Evolutionary conservation across 2,113 vertebrate genomes (phyloP).

Genomic region (Myiopsitta monachus): DNA sequence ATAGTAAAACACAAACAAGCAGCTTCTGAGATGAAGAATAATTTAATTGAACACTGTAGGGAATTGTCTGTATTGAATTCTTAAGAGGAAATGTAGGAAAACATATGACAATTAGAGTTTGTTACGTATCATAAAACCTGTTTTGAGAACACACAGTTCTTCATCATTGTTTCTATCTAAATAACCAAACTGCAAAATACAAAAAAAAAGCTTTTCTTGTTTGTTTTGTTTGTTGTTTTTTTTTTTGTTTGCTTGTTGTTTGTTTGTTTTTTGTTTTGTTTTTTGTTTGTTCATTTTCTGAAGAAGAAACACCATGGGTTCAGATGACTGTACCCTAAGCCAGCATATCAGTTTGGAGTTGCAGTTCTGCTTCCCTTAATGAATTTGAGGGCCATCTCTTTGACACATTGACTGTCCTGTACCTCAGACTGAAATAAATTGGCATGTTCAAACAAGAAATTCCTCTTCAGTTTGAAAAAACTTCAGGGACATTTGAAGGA

Average conservation of each 20-base stretch:
- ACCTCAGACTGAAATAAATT: background rate
- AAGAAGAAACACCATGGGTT: background rate
- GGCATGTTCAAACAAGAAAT: background rate
- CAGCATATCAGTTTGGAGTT: background rate
- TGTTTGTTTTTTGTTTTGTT: no score
- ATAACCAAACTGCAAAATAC: background rate
- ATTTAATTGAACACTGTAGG: background rate
- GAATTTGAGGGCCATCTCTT: background rate
- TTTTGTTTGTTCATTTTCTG: background rate
- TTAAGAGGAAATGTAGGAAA: background rate
- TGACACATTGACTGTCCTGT: background rate
- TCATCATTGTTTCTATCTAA: background rate
- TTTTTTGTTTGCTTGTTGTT: background rate
- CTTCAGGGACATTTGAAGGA: background rate
- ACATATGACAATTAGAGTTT: background rate
- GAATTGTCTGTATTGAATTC: background rate
- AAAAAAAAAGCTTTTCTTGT: background rate
- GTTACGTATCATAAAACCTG: background rate
- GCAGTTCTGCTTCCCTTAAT: background rate
- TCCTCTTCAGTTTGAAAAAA: background rate
- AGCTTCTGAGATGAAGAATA: background rate
- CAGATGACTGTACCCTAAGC: background rate
- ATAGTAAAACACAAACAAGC: background rate
- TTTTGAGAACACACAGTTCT: background rate
- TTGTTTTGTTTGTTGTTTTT: background rate